Evolutionary conservation across 2,113 vertebrate species (phyloP), one percentile per base, ranked within the genome.

Genomic region (Leiothrix lutea): DNA sequence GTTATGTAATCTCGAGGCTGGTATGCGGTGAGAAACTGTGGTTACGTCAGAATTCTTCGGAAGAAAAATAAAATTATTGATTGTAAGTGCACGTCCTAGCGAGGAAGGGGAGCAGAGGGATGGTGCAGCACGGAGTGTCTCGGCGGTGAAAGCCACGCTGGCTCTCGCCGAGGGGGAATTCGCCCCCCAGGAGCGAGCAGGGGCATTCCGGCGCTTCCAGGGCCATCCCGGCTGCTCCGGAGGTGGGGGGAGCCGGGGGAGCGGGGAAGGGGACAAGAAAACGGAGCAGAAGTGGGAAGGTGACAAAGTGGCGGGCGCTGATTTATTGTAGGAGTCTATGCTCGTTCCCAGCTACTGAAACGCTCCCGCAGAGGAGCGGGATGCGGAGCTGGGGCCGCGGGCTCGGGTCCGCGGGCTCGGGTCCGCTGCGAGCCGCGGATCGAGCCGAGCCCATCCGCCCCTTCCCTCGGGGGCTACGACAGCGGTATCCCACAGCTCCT

Each of bases 261-360:
- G 16, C 12, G 38, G 44, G 36, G 23, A 53, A 56, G 47, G 20
- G n/a, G 38, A 14, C n/a, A 3, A 16, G 58, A 19, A 28, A 70
- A 36, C 2, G 58, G 71, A 79, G 56, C 71, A 97, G 84, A 94
- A 96, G 96, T 95, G 90, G 94, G 90, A 94, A 97, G 96, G 95
- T 95, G 98, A 95, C 94, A 78, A 93, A 96, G 98, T 96, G 97
- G 96, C 95, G 96, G 97, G 98, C 94, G 97, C 97, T 98, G 98
- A 98, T 98, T 98, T 98, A 98, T 98, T 92, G 98, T 97, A 64
- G 97, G 96, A 98, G 97, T 96, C 98, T 94, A 97, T 87, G 98
- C 98, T 98, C 98, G 98, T 98, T 98, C 98, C 98, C 98, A 98
- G 99, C 98, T 98, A 97, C 98, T 94, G 98, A 98, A 98, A 98